These are phyloP conservation scores for Hermodice carunculata DNA, from an alignment of 2,888 invertebrate species.

Conservation along the genomic window DNA sequence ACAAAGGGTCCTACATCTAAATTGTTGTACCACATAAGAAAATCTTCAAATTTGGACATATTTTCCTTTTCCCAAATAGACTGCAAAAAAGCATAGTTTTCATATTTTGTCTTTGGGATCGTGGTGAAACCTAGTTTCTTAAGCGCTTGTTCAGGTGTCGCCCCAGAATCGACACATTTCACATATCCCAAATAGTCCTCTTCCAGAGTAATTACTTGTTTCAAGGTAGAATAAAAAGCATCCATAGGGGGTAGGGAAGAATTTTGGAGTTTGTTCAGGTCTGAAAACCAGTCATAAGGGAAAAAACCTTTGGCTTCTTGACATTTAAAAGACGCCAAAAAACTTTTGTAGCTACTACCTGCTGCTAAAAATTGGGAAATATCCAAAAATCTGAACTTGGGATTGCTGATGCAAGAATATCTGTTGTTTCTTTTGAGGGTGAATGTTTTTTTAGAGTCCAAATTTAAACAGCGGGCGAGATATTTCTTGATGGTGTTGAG, in stretches of 20 bases:
- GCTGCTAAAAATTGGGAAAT: conserved; percentile 1
- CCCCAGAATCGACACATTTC: background rate
- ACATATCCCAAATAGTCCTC: background rate
- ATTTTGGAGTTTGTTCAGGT: background rate
- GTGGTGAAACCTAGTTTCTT: no score
- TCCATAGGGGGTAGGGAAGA: conserved; percentile 2
- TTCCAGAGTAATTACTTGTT: background rate
- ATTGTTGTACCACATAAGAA: conserved; percentile 1
- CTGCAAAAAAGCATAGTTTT: background rate
- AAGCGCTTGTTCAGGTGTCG: background rate
- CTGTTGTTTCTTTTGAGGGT: background rate
- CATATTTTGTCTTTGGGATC: no score
- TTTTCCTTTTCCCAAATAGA: background rate
- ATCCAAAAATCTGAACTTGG: conserved; percentile 3
- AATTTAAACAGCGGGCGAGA: background rate
- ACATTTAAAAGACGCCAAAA: background rate
- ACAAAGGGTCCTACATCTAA: conserved; percentile 7
- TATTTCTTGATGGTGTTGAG: conserved; percentile 2
- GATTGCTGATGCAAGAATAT: background rate
- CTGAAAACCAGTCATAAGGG: conserved; percentile 8
- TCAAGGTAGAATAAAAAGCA: conserved; percentile 3
- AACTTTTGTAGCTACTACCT: background rate
- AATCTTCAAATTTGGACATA: background rate
- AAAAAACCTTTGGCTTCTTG: conserved; percentile 3
- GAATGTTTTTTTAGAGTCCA: background rate